Conservation (phyloP, 30 jellyfish, hydroid and myxozoan species). For the Aurelia aurita region DNA sequence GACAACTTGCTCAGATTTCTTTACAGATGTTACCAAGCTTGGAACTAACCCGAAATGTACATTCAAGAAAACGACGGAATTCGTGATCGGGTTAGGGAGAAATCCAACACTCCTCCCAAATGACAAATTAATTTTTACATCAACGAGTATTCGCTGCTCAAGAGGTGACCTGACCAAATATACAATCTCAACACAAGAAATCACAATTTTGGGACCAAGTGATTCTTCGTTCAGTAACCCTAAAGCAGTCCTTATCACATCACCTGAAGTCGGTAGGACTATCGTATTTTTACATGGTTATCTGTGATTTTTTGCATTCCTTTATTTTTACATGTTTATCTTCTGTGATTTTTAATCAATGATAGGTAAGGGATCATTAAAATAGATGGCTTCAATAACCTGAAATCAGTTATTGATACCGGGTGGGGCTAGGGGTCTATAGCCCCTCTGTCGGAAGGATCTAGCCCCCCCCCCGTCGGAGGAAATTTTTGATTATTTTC, state of each 20-base stretch:
- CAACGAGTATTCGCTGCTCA: slow-evolving; percentile 8
- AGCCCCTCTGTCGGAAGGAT: too few relatives aligned
- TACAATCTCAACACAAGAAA: slow-evolving; percentile 1
- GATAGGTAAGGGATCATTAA: too few relatives aligned
- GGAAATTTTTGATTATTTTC: too few relatives aligned
- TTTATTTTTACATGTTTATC: too few relatives aligned
- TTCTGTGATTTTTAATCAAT: too few relatives aligned
- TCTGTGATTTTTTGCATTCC: too few relatives aligned
- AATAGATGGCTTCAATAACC: too few relatives aligned
- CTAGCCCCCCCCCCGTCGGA: too few relatives aligned
- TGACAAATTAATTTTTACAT: neutral
- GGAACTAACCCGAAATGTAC: slow-evolving; percentile 33
- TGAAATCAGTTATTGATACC: too few relatives aligned
- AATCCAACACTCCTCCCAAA: slow-evolving; percentile 30
- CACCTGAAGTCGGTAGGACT: slow-evolving; percentile 49
- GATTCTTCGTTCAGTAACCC: slow-evolving; percentile 1
- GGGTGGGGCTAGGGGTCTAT: too few relatives aligned
- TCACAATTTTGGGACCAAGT: slow-evolving; percentile 14
- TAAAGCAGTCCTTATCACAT: slow-evolving; percentile 4
- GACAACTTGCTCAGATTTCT: slow-evolving; percentile 19
- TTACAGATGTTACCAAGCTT: slow-evolving; percentile 1
- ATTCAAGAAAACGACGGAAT: neutral
- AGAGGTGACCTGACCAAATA: slow-evolving; percentile 42
- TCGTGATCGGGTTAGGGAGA: slow-evolving; percentile 16
- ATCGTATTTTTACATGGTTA: too few relatives aligned